These are phyloP conservation scores for Xiphophorus couchianus DNA, from an alignment of 2,113 vertebrate species.

Conservation along the genomic window DNA sequence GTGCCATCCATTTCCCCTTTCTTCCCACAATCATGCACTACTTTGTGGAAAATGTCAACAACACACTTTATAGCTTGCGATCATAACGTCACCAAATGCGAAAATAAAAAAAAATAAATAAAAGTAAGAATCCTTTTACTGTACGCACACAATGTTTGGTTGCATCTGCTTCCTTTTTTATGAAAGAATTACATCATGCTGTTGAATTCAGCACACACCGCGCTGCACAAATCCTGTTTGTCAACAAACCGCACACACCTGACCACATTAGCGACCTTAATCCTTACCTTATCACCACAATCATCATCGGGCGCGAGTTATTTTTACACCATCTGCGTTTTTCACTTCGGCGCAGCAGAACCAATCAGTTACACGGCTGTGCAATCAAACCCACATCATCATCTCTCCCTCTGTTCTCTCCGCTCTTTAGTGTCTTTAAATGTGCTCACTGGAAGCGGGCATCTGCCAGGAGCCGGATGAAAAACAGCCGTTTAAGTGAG, in stretches of 20 bases:
- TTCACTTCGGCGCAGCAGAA: conserved; percentile 14
- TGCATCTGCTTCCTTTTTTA: conserved; percentile 52
- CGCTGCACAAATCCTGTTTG: conserved; percentile 71
- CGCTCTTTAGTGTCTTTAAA: conserved; percentile 47
- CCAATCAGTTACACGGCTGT: conserved; percentile 44
- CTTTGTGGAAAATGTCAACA: background rate
- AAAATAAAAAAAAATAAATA: background rate
- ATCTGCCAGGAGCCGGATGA: conserved; percentile 37
- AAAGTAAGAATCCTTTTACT: background rate
- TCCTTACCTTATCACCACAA: conserved; percentile 58
- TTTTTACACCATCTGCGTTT: conserved; percentile 41
- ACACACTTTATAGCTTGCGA: background rate
- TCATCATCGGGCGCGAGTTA: conserved; percentile 19
- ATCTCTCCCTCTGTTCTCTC: conserved; percentile 5
- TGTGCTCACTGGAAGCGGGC: conserved; percentile 56
- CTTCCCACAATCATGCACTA: too few species aligned
- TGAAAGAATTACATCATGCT: conserved; percentile 58
- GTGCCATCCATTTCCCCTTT: too few species aligned
- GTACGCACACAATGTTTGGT: conserved; percentile 6
- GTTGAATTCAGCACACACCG: conserved; percentile 45
- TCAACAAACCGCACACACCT: conserved; percentile 67
- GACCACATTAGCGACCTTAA: conserved; percentile 68
- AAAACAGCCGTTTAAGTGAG: conserved; percentile 54
- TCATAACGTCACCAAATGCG: background rate
- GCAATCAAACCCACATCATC: conserved; percentile 31